Base-by-base conservation (phyloP, 92 coral and sea anemone genomes). In the Porites divaricata region DNA sequence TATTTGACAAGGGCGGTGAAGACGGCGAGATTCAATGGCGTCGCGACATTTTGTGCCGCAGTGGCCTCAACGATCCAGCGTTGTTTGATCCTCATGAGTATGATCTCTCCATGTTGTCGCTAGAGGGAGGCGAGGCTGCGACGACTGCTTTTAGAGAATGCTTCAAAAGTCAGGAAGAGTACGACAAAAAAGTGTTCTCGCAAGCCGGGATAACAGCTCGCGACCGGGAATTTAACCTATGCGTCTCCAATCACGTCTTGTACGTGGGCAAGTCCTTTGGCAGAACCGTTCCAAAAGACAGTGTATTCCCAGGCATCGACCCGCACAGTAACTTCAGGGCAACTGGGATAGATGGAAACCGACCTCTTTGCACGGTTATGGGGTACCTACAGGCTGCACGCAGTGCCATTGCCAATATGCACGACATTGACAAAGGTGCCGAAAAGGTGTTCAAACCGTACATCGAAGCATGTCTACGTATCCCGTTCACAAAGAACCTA, bases 331-430 rank as follows among this genome's bases (percentile, higher is more conserved):
- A 49, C 2, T 73, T 73, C 20, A 50, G 77, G 9, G 61, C 77
- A 2, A 73, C 77, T 1, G 77, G 77, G 8, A 73, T 73, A 16
- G 26, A n/a, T 1, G 77, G 77, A 19, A 73, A 73, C 63, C 77
- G 62, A 50, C 63, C 77, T 16, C 63, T 73, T 7, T 73, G 77
- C 35, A 50, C 77, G 28, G 41, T 28, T 15, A 22, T 8, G 15
- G 63, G 62, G 6, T 73, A 45, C 28, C 2, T 54, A 62, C 77
- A 73, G 24, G 41, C 63, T 24, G 77, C 77, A n/a, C 77, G 77
- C 62, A 73, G 59, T 8, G 77, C 77, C 59, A 73, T 73, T 6
- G 77, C 77, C 61, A n/a, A 50, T 19, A 73, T 73, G 77, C 61
- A 54, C 59, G 77, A 73, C 61, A 73, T 54, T 14, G 51, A 51